Base-by-base conservation (phyloP, 1,140 invertebrate species). In the Agrilus planipennis region DNA sequence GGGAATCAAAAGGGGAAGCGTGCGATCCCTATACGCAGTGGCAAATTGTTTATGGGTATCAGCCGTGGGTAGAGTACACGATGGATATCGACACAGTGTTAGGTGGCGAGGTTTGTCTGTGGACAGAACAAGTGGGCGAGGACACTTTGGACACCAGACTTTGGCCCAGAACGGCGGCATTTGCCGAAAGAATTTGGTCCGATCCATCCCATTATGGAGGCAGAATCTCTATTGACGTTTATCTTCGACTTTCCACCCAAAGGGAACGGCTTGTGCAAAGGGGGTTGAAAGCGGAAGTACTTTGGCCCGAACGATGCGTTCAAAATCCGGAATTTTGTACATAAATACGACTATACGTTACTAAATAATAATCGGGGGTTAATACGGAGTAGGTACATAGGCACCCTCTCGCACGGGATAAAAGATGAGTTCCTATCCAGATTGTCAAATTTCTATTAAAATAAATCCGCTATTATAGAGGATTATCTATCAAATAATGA, bases 1-100 rank as follows among this genome's bases (percentile, higher is more conserved):
- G 81, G 9, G 78, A 80, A 31, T 58, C 51, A 10, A n/a, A 34
- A 4, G 71, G 71, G 31, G 80, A 77, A 0, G 76, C 79, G 32
- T 87, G 84, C 51, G 78, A 80, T 4, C 81, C 83, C 2, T 87
- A 85, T 53, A 73, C 76, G 17, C 80, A 77, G 2, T 88, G 84
- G 84, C 82, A 85, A 55, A 78, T 74, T 41, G 75, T 86, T 4
- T 88, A 88, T 58, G 78, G 76, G 54, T 84, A 88, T 53, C 65
- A 76, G 43, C 84, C 83, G 0, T 83, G 82, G 80, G 64, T 19
- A 11, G 31, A 50, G 46, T n/a, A n/a, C n/a, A n/a, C n/a, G n/a
- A 49, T 39, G 47, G 42, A 18, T 18, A 40, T 35, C 45, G 60
- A 21, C 52, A 63, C 67, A 50, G 52, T 77, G 9, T 49, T 79